A percentile compares a stretch with the other conserved stretches of the same genome.
These are phyloP conservation scores for Cirrhinus mrigala DNA, from an alignment of 2,797 vertebrate genomes.

Conservation along the genomic window DNA sequence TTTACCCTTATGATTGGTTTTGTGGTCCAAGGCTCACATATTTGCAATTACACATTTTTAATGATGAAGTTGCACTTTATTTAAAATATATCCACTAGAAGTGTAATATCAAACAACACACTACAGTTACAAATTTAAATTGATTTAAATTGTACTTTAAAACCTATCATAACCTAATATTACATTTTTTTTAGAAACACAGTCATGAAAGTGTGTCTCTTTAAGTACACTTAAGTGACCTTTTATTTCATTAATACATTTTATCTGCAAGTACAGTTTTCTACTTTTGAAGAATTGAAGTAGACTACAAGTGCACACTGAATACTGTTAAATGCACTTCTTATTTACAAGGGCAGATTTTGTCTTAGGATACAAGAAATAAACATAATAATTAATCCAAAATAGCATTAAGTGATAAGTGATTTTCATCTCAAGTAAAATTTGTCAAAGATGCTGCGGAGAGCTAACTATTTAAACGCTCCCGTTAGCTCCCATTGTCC, in stretches of 20 bases:
- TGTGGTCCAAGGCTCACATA: too few relatives aligned
- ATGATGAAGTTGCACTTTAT: background rate
- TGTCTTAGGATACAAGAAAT: background rate
- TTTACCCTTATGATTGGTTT: too few relatives aligned
- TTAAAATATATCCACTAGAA: background rate
- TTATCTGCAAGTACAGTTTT: background rate
- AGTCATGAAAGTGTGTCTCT: background rate
- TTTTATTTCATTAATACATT: background rate
- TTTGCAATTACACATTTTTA: background rate
- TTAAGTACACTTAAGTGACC: background rate
- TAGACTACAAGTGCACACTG: background rate
- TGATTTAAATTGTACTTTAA: background rate
- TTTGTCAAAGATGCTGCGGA: background rate
- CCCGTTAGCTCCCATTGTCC: slow-evolving; percentile 50
- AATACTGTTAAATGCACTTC: background rate
- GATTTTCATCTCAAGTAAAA: slow-evolving; percentile 6
- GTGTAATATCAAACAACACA: background rate
- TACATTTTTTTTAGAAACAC: too few relatives aligned
- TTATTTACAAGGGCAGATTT: background rate
- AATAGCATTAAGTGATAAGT: background rate
- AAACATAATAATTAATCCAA: background rate
- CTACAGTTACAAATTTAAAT: background rate
- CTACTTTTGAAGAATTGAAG: background rate
- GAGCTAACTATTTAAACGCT: slow-evolving; percentile 34
- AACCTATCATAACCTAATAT: too few relatives aligned